These are phyloP conservation scores for Cydia fagiglandana DNA, from an alignment of 1,140 invertebrate genomes.

Conservation along the genomic window DNA sequence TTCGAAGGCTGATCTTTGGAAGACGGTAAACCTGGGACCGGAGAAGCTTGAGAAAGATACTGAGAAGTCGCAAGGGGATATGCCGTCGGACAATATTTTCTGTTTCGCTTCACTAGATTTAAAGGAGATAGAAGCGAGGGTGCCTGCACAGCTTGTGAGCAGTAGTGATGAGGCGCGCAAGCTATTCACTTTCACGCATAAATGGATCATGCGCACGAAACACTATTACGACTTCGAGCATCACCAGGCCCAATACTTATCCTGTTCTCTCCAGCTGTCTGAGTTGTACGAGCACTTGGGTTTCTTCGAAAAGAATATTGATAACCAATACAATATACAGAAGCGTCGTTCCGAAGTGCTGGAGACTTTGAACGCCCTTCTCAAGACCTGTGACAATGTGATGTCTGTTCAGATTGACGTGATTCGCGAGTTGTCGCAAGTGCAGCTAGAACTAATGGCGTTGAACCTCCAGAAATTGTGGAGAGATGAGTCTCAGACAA, in stretches of 20 bases:
- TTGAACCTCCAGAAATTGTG: constrained; percentile 79
- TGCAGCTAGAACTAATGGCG: constrained; percentile 81
- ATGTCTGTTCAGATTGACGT: constrained; percentile 73
- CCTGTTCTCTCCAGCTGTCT: constrained; percentile 84
- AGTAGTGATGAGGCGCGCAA: constrained; percentile 78
- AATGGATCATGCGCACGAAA: constrained; percentile 83
- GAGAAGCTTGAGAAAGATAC: constrained; percentile 37
- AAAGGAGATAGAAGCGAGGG: constrained; percentile 58
- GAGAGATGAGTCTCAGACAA: constrained; percentile 68
- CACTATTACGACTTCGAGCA: constrained; percentile 85
- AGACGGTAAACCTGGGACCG: constrained; percentile 52
- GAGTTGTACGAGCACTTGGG: constrained; percentile 84
- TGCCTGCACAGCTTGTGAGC: constrained; percentile 52
- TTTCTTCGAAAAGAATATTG: constrained; percentile 84
- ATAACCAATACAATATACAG: constrained; percentile 85
- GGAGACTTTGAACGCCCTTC: constrained; percentile 77
- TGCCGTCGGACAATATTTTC: constrained; percentile 50
- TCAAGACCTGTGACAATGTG: constrained; percentile 66
- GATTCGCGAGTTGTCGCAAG: constrained; percentile 72
- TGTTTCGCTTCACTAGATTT: constrained; percentile 63
- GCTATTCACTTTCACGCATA: constrained; percentile 83
- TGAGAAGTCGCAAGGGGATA: constrained; percentile 55
- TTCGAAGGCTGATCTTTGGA: constrained; percentile 59
- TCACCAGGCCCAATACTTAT: constrained; percentile 84
- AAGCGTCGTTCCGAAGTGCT: constrained; percentile 85